Base-by-base conservation (phyloP, 2,888 invertebrate species). In the Trichacis sp. region DNA sequence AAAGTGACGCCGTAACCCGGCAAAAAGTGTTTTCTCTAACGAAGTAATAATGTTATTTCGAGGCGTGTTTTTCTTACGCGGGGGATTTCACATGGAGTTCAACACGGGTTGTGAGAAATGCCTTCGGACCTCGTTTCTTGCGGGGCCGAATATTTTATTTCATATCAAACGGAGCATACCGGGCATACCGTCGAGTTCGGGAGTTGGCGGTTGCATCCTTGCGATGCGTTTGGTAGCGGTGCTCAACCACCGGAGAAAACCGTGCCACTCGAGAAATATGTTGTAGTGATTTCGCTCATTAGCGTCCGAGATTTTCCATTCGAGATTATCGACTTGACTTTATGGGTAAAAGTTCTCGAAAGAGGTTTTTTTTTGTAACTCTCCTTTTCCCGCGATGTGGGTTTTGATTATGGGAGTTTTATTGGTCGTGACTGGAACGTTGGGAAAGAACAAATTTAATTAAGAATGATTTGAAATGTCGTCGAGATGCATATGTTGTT, bases 101-200 rank as follows among this genome's bases (percentile, higher is more conserved):
- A 62, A 68, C 68, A 68, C 68, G 68, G 62, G 64, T 68, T 64
- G 68, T 64, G 68, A 68, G 69, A 66, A 65, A 65, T 69, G 69
- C 64, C 59, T 50, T 70, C 58, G 66, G 56, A 54, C 55, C 67
- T 63, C 59, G 42, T 69, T 67, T 54, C 52, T 57, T 66, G 57
- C 54, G 33, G 47, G n/a, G 68, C 56, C 73, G 72, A 78, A 81
- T 81, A 79, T 79, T 79, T 79, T 74, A 80, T 79, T 82, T 82
- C 80, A 83, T 82, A 80, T 80, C 76, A 77, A 78, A 77, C 60
- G 75, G 46, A 46, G 77, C 78, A 79, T 78, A 76, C 77, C 72
- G 75, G 78, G 74, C 77, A 74, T 79, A 76, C 77, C 77, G 74
- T 73, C 65, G 70, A 73, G 64, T 60, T 65, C 54, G 55, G 62